Base-by-base conservation (phyloP, 2,888 invertebrate genomes). In the Oxytorus armatus region DNA sequence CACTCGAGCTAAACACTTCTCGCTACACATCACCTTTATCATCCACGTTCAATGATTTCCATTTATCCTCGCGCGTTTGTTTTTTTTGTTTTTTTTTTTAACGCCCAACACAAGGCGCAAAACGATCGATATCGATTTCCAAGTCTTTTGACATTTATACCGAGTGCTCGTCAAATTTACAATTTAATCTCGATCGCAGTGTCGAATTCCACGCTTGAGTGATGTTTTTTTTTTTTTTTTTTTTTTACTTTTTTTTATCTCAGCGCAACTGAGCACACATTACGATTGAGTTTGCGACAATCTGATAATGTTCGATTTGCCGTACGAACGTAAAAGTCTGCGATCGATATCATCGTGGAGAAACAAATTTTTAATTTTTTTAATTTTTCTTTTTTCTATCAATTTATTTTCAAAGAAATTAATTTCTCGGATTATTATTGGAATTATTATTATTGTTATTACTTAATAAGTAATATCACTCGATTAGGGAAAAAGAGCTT, bases 341-440 rank as follows among this genome's bases (percentile, higher is more conserved):
- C 49, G 57, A 77, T 72, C 59, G 66, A 77, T 39, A 44, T 73
- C 78, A 61, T 63, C 16, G 49, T 66, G 42, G 47, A n/a, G 21
- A 4, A 44, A 14, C 18, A 11, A 36, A 33, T 36, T 33, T 11
- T 8, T 16, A 44, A 21, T 44, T 63, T 47, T 1, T 55, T 55
- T 0, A 16, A 29, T 25, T n/a, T n/a, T n/a, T n/a, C n/a, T n/a
- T n/a, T n/a, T n/a, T n/a, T n/a, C n/a, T n/a, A n/a, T n/a, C n/a
- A n/a, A n/a, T n/a, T n/a, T n/a, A n/a, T n/a, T n/a, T n/a, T n/a
- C n/a, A n/a, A n/a, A n/a, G n/a, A n/a, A n/a, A n/a, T n/a, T n/a
- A n/a, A n/a, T n/a, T n/a, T n/a, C n/a, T n/a, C n/a, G n/a, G n/a
- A n/a, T n/a, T n/a, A n/a, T n/a, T n/a, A n/a, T n/a, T n/a, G n/a